Evolutionary conservation across 2,113 vertebrate species (phyloP), one percentile per base, ranked within the genome.

Genomic region (Pholis gunnellus): DNA sequence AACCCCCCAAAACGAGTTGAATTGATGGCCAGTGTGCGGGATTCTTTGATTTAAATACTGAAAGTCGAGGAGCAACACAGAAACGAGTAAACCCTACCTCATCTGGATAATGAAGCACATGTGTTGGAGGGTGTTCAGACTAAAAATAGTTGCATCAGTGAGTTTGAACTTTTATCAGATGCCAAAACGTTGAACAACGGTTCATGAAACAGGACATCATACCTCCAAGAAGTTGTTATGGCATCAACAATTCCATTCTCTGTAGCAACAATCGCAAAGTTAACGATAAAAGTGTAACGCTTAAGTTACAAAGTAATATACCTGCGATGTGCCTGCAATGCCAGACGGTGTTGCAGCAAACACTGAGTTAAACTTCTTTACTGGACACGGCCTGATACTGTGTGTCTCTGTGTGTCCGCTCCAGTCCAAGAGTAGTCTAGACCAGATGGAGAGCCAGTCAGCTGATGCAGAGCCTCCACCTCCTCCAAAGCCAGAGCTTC

Each of bases 381-480:
- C 25, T 11, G 25, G n/a, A 57, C 57, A 31, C 27, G 0, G 36
- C 7, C 17, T 56, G 25, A 56, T 27, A 2, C 8, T 57, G 9
- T 54, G 17, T 63, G 50, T 46, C 17, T 75, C 14, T 84, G 9
- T 78, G 22, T 74, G 1, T 85, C 5, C 77, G 34, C 78, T 80
- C 44, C 89, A 98, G 97, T 99, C 98, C 67, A 98, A 97, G 90
- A 97, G 97, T 91, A 99, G 98, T 89, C 92, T 98, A 85, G 97
- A 99, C 88, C 95, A 97, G 90, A 97, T 97, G 5, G 97, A 99
- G 93, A 99, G 97, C 92, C 98, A 99, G 91, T 99, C 98, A 5
- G 97, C 97, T 1, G 98, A 99, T 1, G 96, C 96, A 2, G 97
- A 99, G 56, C 95, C 98, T 1, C 98, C 98, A 22, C 97, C 97